These are phyloP conservation scores for Dascillus cervinus DNA, from an alignment of 2,888 invertebrate species.

Conservation along the genomic window DNA sequence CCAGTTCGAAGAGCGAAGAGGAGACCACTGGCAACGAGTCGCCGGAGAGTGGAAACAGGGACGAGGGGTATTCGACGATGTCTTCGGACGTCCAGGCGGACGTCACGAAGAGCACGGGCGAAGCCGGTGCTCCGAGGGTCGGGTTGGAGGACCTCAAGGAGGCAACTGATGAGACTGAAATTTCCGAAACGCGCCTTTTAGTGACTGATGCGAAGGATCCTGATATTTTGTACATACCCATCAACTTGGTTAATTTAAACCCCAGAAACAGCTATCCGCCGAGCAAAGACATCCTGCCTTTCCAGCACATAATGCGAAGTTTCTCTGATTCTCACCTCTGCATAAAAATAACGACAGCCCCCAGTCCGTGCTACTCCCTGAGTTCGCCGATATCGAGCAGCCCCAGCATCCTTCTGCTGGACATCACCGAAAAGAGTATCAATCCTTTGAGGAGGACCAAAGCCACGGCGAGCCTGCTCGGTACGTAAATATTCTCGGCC, in stretches of 20 bases:
- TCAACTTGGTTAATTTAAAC: slow-evolving; percentile 45
- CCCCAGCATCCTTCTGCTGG: slow-evolving; percentile 52
- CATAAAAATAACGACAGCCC: slow-evolving; percentile 58
- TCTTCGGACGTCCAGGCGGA: slow-evolving; percentile 74
- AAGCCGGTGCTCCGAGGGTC: slow-evolving; percentile 40
- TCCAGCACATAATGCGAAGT: slow-evolving; percentile 66
- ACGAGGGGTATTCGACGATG: slow-evolving; percentile 80
- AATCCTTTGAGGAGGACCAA: slow-evolving; percentile 52
- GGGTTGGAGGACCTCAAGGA: slow-evolving; percentile 66
- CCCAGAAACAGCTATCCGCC: slow-evolving; percentile 65
- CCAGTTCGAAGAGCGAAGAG: slow-evolving; percentile 48
- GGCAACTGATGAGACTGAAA: slow-evolving; percentile 64
- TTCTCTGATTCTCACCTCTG: slow-evolving; percentile 69
- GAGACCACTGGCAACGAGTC: slow-evolving; percentile 63
- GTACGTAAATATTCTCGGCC: slow-evolving; percentile 45
- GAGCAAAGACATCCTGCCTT: slow-evolving; percentile 59
- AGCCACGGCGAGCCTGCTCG: slow-evolving; percentile 42
- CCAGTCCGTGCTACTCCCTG: slow-evolving; percentile 50
- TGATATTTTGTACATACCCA: slow-evolving; percentile 60
- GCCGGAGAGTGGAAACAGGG: slow-evolving; percentile 68
- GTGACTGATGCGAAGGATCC: slow-evolving; percentile 54
- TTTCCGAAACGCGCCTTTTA: slow-evolving; percentile 48
- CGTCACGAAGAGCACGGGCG: slow-evolving; percentile 44
- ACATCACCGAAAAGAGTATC: slow-evolving; percentile 49
- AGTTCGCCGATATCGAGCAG: slow-evolving; percentile 53